Evolutionary conservation across 1,140 invertebrate species (phyloP), one percentile per base, ranked within the genome.

Genomic region (Antheraea pernyi): DNA sequence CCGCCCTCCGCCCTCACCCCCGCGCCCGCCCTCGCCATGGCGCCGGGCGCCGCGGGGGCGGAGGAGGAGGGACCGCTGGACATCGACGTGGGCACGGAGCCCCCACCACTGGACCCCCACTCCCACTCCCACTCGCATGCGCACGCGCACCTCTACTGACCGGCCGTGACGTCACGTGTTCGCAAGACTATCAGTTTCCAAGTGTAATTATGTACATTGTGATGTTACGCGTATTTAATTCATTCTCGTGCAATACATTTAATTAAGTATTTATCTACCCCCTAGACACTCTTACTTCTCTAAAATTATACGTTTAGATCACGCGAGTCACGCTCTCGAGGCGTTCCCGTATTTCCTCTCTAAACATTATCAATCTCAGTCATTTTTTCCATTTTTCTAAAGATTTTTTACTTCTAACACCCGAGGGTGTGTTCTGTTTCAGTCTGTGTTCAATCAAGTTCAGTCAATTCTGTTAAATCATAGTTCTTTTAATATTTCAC

Each of bases 131-230:
- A n/a, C n/a, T n/a, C 64, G 18, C 37, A 42, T 19, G 3, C 42
- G 36, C 37, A 39, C 37, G 19, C 74, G 16, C 76, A 79, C 60
- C 78, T 81, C 71, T 84, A 85, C 79, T 86, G 83, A 85, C 70
- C 22, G 70, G 58, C 67, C 5, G 16, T 53, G 13, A 53, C 22
- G 22, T 30, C 22, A n/a, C 46, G 46, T 1, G 1, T 1, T 16
- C 46, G 11, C 63, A 63, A 42, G 46, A 53, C 37, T 36, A 46
- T 13, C 62, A 64, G 62, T 66, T 37, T 36, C 75, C 76, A 81
- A 79, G 79, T 90, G 88, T 90, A 90, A 88, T 87, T 90, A 90
- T 90, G 88, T 90, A 90, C 80, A 88, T 87, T 90, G 71, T 80
- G 46, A 16, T 84, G 78, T 71, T 39, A 83, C 76, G 73, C 64